Conservation (phyloP, 2,797 vertebrate genomes). For the Glyptemys insculpta region DNA sequence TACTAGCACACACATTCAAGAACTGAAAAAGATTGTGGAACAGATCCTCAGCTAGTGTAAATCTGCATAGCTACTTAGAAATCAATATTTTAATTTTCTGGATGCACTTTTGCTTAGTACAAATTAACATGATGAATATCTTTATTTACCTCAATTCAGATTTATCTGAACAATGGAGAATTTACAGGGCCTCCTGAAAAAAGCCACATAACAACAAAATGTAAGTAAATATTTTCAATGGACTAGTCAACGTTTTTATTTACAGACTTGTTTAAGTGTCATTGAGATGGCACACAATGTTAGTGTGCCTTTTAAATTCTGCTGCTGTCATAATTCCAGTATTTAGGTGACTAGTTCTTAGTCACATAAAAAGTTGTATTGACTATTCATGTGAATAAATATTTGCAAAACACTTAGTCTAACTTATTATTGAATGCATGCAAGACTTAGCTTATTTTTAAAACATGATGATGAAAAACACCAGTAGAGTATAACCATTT, state of each 20-base stretch:
- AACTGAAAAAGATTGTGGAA: background rate
- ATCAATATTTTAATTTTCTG: background rate
- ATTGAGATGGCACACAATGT: background rate
- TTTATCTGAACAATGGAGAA: fast-evolving
- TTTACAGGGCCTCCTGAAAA: fast-evolving
- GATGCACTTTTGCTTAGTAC: background rate
- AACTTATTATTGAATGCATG: background rate
- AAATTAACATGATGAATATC: background rate
- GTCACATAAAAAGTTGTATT: background rate
- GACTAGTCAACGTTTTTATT: background rate
- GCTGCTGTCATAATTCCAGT: fast-evolving
- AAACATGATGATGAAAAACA: background rate
- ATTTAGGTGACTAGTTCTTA: background rate
- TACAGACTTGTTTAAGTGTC: background rate
- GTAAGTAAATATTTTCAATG: constrained; percentile 72
- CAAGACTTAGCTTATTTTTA: background rate
- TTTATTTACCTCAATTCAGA: constrained; percentile 59
- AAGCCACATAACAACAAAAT: background rate
- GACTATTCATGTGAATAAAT: background rate
- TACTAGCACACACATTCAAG: fast-evolving
- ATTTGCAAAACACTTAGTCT: background rate
- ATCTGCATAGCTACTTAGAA: background rate
- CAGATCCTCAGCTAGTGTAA: background rate
- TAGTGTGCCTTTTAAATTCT: background rate
- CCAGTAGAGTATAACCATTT: background rate